A percentile compares a stretch with the other conserved stretches of the same genome.
phyloP scores from a whole-genome alignment of 2,113 vertebrate genomes.

The Amblyornis subalaris region DNA sequence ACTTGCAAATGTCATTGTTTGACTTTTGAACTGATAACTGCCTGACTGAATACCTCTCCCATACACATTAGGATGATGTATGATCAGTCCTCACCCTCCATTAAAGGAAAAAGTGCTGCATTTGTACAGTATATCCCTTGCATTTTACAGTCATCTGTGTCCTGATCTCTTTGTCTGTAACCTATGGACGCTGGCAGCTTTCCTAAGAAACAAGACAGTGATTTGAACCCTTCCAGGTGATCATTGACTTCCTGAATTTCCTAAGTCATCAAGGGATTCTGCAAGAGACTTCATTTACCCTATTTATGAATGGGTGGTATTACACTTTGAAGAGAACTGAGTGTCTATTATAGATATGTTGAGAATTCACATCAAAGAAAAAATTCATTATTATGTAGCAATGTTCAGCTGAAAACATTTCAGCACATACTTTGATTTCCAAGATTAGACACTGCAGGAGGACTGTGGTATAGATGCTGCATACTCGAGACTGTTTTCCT shows the following conservation, averaged over 20 bases:
- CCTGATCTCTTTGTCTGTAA: neutral
- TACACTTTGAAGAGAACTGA: neutral
- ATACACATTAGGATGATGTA: neutral
- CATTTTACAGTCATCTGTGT: neutral
- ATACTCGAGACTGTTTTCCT: neutral
- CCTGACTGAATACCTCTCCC: neutral
- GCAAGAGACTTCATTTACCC: neutral
- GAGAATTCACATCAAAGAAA: neutral
- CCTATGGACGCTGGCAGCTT: accelerated
- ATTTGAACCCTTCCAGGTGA: neutral
- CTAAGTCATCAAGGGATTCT: neutral
- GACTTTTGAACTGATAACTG: neutral
- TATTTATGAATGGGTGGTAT: neutral
- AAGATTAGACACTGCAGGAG: neutral
- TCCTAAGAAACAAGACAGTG: neutral
- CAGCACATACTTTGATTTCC: neutral
- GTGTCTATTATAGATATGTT: neutral
- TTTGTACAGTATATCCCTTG: neutral
- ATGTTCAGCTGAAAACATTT: neutral
- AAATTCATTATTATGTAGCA: neutral
- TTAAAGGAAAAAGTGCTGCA: neutral
- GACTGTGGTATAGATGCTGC: neutral
- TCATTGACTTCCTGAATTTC: neutral
- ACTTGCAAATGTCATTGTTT: neutral
- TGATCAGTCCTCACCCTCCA: neutral